These are phyloP conservation scores for Polyergus mexicanus DNA, from an alignment of 1,140 invertebrate genomes.

Conservation along the genomic window DNA sequence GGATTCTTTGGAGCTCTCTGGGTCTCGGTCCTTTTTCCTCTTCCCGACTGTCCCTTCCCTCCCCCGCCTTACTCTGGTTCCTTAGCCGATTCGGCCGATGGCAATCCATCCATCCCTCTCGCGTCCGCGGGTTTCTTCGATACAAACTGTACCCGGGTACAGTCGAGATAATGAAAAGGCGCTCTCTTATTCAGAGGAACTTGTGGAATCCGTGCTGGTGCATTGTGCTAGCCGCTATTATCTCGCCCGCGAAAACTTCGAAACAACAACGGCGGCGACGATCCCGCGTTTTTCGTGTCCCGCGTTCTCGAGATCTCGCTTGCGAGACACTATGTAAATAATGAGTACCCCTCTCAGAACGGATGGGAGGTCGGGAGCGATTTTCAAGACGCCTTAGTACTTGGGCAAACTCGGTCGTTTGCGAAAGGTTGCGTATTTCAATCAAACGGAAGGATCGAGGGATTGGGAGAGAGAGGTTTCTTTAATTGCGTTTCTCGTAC, in stretches of 20 bases:
- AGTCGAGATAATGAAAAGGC: constrained; percentile 77
- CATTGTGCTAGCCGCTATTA: constrained; percentile 72
- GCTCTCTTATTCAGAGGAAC: constrained; percentile 67
- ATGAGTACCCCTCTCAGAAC: constrained; percentile 12
- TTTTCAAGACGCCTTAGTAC: neutral
- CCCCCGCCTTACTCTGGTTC: neutral
- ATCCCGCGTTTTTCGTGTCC: constrained; percentile 41
- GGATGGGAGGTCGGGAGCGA: neutral
- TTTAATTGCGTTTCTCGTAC: constrained; percentile 37
- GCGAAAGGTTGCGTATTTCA: constrained; percentile 23
- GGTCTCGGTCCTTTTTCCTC: constrained; percentile 16
- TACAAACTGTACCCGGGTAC: constrained; percentile 68
- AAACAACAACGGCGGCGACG: constrained; percentile 45
- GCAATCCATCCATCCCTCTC: constrained; percentile 57
- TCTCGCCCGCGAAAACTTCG: constrained; percentile 68
- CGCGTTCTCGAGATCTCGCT: constrained; percentile 38
- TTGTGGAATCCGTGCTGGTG: constrained; percentile 73
- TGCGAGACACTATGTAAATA: constrained; percentile 36
- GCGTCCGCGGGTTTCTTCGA: constrained; percentile 58
- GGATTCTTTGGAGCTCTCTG: constrained; percentile 1
- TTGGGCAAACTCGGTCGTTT: constrained; percentile 16
- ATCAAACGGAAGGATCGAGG: neutral
- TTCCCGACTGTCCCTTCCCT: constrained; percentile 19
- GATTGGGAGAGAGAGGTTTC: neutral
- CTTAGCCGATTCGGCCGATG: constrained; percentile 42